Base-by-base conservation (phyloP, 2,888 invertebrate genomes). In the Incurvaria masculella region DNA sequence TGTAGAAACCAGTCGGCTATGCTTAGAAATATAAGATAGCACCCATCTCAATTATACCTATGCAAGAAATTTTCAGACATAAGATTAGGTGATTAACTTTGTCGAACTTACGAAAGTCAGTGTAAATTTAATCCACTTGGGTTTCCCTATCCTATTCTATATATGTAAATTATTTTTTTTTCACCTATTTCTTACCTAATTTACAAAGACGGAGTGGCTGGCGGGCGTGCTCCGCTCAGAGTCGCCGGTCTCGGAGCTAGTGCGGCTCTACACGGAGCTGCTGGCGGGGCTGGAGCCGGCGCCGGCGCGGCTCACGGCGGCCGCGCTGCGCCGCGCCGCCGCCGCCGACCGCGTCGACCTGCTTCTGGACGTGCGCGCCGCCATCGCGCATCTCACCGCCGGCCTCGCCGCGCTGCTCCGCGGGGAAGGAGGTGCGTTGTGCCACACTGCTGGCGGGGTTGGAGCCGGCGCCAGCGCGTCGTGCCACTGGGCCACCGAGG, bases 151-250 rank as follows among this genome's bases (percentile, higher is more conserved):
- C n/a, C n/a, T n/a, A n/a, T n/a, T n/a, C n/a, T n/a, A n/a, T n/a
- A n/a, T n/a, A n/a, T n/a, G n/a, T n/a, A n/a, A n/a, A n/a, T n/a
- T n/a, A n/a, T n/a, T n/a, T n/a, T n/a, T n/a, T n/a, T n/a, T n/a
- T n/a, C n/a, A n/a, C n/a, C n/a, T n/a, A n/a, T n/a, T n/a, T n/a
- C n/a, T n/a, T n/a, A n/a, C n/a, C n/a, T n/a, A n/a, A n/a, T n/a
- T n/a, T n/a, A n/a, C n/a, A 0, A 61, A 78, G 75, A 60, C 75
- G 38, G 71, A 73, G 0, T 76, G 75, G 75, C 50, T 75, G 27
- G 61, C 62, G 0, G 64, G 64, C 20, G 73, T 75, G 5, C 44
- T 78, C 50, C 65, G 66, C 40, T 65, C 66, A 0, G 68, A 71
- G 1, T 61, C 63, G 0, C 74, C 76, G 0, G 33, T 73, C 0